A percentile compares a stretch with the other conserved stretches of the same genome.
Evolutionary conservation across 2,888 invertebrate genomes (phyloP).

Genomic region (Mechanitis messenoides): DNA sequence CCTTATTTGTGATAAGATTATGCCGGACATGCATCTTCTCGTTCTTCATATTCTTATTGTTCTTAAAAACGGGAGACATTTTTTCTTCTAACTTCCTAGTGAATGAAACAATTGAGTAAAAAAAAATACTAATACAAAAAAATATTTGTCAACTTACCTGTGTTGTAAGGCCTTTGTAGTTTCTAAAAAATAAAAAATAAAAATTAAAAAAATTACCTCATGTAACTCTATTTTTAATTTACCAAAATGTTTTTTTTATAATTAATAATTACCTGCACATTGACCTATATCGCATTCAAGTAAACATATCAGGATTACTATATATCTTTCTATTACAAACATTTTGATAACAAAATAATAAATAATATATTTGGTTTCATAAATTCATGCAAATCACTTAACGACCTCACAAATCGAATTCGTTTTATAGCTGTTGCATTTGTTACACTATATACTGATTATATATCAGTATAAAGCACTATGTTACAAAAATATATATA

Average conservation of each 20-base stretch:
- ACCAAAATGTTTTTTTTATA: too few species aligned
- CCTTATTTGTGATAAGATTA: not conserved
- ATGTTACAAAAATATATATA: too few species aligned
- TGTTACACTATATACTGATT: not conserved
- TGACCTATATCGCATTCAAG: conserved; percentile 10
- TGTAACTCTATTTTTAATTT: too few species aligned
- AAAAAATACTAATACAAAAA: not conserved
- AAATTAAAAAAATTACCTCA: too few species aligned
- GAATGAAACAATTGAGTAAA: not conserved
- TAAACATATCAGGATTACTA: conserved; percentile 5
- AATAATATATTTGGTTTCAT: too few species aligned
- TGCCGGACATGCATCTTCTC: not conserved
- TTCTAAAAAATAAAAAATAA: not conserved
- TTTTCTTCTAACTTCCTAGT: conserved; percentile 11
- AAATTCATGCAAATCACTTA: not conserved
- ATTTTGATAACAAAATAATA: not conserved
- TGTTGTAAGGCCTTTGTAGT: conserved; percentile 15
- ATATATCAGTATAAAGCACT: too few species aligned
- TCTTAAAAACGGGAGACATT: not conserved
- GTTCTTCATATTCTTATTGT: not conserved
- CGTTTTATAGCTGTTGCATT: not conserved
- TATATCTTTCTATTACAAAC: not conserved
- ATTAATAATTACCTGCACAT: conserved; percentile 8
- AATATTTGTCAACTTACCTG: conserved; percentile 20
- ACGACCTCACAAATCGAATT: not conserved